Evolutionary conservation across 2,888 invertebrate species (phyloP), one percentile per base, ranked within the genome.

Genomic region (Eristalis pertinax): DNA sequence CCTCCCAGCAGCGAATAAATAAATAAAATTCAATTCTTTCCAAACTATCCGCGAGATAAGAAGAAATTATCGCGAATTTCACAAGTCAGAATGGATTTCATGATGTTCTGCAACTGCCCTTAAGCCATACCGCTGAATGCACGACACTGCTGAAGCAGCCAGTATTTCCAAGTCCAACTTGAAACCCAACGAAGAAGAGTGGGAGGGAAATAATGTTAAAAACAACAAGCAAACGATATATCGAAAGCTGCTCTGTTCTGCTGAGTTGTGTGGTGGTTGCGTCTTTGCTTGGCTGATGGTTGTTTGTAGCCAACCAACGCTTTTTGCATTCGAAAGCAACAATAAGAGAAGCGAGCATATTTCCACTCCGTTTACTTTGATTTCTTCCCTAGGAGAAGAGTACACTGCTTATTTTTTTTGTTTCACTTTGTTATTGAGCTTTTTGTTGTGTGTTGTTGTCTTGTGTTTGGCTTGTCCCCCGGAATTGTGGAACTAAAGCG

Each of bases 301-400:
- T 77, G 76, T 77, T 75, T 29, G 43, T 19, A 58, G 32, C 8
- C 32, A 32, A 8, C n/a, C 43, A 38, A 56, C n/a, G 29, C 43
- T 26, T 43, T 65, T 75, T 84, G 50, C 80, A 70, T 75, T 80
- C 65, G 10, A 72, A 76, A 41, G 38, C 67, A 76, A 56, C 62
- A 56, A 69, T 58, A 72, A 50, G 24, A 58, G 77, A 60, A 72
- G 72, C 68, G 43, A 81, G 73, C 58, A 62, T 60, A 77, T 85
- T 85, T 77, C 43, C 73, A 74, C 74, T 74, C 68, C 50, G 81
- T 81, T 81, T 81, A 64, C 35, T 67, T 81, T 81, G 73, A 73
- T 81, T 85, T 85, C 68, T 72, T 85, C 22, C 58, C 58, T 43
- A 24, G 67, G 11, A 56, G 3, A 35, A 56, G 3, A 35, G 35